These are phyloP conservation scores for Artibeus jamaicensis DNA, from an alignment of 2,797 vertebrate genomes.

Conservation along the genomic window DNA sequence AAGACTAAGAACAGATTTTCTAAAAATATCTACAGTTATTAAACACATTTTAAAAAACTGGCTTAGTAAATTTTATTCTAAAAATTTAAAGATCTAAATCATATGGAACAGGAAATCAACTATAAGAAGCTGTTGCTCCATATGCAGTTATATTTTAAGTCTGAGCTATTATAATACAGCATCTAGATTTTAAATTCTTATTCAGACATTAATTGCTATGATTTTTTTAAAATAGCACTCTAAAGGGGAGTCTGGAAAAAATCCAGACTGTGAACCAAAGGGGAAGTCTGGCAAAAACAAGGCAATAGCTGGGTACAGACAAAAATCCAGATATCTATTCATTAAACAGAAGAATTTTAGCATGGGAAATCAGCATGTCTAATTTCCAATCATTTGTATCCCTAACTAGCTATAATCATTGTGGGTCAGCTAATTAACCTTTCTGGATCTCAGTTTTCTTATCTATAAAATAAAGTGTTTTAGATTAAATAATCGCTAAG, in stretches of 20 bases:
- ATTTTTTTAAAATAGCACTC: background rate
- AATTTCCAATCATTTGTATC: constrained; percentile 28
- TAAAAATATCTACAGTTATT: background rate
- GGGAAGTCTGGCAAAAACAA: background rate
- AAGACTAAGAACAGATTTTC: background rate
- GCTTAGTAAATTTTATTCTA: constrained; percentile 39
- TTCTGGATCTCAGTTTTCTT: background rate
- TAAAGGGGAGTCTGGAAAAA: background rate
- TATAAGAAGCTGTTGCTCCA: constrained; percentile 39
- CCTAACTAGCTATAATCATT: background rate
- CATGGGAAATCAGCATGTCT: background rate
- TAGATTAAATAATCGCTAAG: background rate
- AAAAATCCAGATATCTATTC: background rate
- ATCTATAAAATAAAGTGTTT: background rate
- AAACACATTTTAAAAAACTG: constrained; percentile 51
- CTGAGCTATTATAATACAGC: constrained; percentile 23
- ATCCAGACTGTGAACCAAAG: constrained; percentile 1
- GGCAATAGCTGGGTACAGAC: background rate
- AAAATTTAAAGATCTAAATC: constrained; percentile 57
- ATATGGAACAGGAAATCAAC: constrained; percentile 47
- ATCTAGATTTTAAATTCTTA: constrained; percentile 57
- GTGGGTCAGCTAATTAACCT: background rate
- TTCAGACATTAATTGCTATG: constrained; percentile 25
- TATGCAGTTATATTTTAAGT: constrained; percentile 61
- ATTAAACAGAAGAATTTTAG: background rate